phyloP scores from a whole-genome alignment of 2,797 vertebrate species.

The Ctenopoma multispine region DNA sequence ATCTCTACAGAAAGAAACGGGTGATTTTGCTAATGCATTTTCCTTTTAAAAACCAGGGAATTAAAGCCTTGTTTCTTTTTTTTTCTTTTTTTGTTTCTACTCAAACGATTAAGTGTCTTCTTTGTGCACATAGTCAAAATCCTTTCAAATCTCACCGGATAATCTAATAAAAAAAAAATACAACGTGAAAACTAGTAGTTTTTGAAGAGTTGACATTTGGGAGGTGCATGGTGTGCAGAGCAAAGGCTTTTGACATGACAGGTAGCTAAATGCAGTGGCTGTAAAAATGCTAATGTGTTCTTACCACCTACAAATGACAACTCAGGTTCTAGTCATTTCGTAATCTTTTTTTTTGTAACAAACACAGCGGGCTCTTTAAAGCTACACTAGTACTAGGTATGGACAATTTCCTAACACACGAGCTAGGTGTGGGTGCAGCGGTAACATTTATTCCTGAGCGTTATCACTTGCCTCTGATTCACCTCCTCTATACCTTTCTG shows the following conservation, averaged over 20 bases:
- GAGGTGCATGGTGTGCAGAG: not conserved
- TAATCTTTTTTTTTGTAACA: not conserved
- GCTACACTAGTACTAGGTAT: not conserved
- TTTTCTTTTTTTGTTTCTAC: not conserved
- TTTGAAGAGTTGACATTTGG: slow-evolving; percentile 25
- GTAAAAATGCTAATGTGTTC: slow-evolving; percentile 16
- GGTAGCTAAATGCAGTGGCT: not conserved
- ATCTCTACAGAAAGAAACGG: not conserved
- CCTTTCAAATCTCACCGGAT: slow-evolving; percentile 24
- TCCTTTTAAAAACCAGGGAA: not conserved
- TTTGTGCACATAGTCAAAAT: slow-evolving; percentile 23
- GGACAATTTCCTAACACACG: slow-evolving; percentile 44
- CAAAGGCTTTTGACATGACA: not conserved
- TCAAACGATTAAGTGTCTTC: slow-evolving; percentile 21
- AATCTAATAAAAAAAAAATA: slow-evolving; percentile 7
- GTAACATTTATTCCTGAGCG: slow-evolving; percentile 56
- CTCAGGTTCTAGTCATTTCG: not conserved
- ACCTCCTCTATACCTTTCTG: slow-evolving; percentile 61
- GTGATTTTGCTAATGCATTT: not conserved
- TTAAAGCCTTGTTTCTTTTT: slow-evolving; percentile 2
- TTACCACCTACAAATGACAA: slow-evolving; percentile 7
- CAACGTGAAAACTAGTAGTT: slow-evolving; percentile 6
- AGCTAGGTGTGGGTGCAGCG: slow-evolving; percentile 14
- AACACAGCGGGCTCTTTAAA: slow-evolving; percentile 19
- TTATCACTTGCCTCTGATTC: slow-evolving; percentile 63